Evolutionary conservation across 1,140 invertebrate genomes (phyloP), one percentile per base, ranked within the genome.

Genomic region (Leucophenga varia): DNA sequence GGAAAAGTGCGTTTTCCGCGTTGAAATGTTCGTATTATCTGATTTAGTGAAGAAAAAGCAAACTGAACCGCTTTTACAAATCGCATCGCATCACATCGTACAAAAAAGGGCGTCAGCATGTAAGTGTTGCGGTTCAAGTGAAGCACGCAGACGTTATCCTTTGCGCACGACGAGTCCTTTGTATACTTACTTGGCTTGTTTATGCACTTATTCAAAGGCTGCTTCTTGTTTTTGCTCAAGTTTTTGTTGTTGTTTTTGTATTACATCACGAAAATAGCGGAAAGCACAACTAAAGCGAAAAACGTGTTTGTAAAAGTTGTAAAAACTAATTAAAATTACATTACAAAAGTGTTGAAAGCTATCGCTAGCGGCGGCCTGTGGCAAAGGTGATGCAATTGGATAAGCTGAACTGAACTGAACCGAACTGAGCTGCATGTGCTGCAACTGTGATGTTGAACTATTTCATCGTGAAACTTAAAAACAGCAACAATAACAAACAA

Each of bases 321-420:
- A 19, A 48, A 34, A 52, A 43, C 54, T 55, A 55, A 55, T 55
- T 55, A 55, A 55, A 48, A 52, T 48, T 49, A 28, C 45, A 55
- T 52, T 45, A 48, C 46, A 39, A 28, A 44, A 42, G 40, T 55
- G 49, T 48, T 48, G 41, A 44, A 34, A 50, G n/a, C n/a, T n/a
- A n/a, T n/a, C n/a, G n/a, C n/a, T n/a, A n/a, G n/a, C n/a, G n/a
- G n/a, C n/a, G n/a, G n/a, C n/a, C n/a, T n/a, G n/a, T n/a, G n/a
- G n/a, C n/a, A n/a, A n/a, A n/a, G n/a, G n/a, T n/a, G n/a, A n/a
- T n/a, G n/a, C n/a, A n/a, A n/a, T n/a, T n/a, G n/a, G n/a, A n/a
- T n/a, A n/a, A n/a, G n/a, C n/a, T n/a, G n/a, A n/a, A n/a, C n/a
- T n/a, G n/a, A n/a, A n/a, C n/a, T n/a, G n/a, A n/a, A n/a, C n/a